Percentiles rank a stretch among this genome's conserved stretches.
These are phyloP conservation scores for Tonatia bakeri DNA, from an alignment of 2,113 vertebrate species.

Conservation along the genomic window DNA sequence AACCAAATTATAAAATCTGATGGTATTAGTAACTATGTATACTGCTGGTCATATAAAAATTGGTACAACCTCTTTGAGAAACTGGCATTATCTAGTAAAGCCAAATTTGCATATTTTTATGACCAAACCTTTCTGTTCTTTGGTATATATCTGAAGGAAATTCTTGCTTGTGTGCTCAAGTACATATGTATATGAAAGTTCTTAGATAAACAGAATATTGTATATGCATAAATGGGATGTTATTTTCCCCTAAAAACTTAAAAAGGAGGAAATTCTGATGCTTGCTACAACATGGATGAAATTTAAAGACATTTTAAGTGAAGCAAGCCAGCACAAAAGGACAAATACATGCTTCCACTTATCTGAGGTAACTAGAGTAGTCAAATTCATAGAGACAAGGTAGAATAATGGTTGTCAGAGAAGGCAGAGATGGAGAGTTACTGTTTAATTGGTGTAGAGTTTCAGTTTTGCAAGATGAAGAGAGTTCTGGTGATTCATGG, in stretches of 20 bases:
- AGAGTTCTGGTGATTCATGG: background rate
- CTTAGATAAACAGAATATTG: background rate
- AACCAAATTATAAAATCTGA: constrained; percentile 8
- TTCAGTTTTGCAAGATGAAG: background rate
- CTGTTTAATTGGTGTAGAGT: background rate
- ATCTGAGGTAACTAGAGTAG: background rate
- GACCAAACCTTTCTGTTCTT: background rate
- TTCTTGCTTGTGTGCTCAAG: background rate
- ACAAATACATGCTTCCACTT: background rate
- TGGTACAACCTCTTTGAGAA: background rate
- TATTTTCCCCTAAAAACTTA: background rate
- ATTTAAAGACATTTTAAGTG: background rate
- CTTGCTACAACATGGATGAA: background rate
- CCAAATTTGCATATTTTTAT: background rate
- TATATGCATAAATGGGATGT: background rate
- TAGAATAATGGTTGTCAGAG: background rate
- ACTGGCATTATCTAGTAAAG: background rate
- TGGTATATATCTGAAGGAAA: background rate
- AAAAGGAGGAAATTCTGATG: constrained; percentile 3
- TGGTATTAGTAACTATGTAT: background rate
- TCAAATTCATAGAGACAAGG: background rate
- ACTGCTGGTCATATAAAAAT: background rate
- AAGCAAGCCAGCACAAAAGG: background rate
- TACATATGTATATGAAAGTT: background rate
- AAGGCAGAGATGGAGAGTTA: background rate